Evolutionary conservation across 2,888 invertebrate species (phyloP), one percentile per base, ranked within the genome.

Genomic region (Drosophila neoperkinsi): DNA sequence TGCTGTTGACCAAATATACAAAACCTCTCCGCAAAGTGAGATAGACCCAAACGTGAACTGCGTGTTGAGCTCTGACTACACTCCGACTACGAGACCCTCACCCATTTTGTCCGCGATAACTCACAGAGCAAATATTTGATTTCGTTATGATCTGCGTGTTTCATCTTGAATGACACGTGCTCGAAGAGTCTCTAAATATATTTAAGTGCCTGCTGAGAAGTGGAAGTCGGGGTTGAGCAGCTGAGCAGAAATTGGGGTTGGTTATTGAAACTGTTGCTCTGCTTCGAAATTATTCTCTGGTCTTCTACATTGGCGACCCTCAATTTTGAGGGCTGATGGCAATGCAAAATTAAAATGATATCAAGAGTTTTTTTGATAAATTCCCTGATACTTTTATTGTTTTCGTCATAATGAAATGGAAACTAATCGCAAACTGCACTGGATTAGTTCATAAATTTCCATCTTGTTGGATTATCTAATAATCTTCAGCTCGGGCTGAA

Each of bases 1-100:
- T 58, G 60, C 28, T 71, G 64, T 77, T 84, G 43, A 46, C 30
- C 59, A 65, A 55, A 73, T 81, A 34, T 28, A 38, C 56, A 62
- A 77, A 72, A 51, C 62, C 49, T 30, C 9, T 7, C 25, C 36
- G 16, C 53, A 34, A 46, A 34, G 30, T 49, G n/a, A 41, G 50
- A 56, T 65, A 75, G 46, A 51, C 41, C 9, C 55, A 30, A 49
- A 55, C 21, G 60, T 50, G 30, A 34, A 60, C 38, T 55, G 52
- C 53, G 21, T 49, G 61, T 34, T 61, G 21, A 57, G n/a, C 10
- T 38, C n/a, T 28, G n/a, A 11, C 13, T 5, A 21, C 25, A 28
- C 31, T 34, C 18, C 16, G 21, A 21, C n/a, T 30, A n/a, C 10
- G 16, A 28, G 16, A 46, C 18, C 18, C n/a, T 11, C 59, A 30